A percentile compares a stretch with the other conserved stretches of the same genome.
Evolutionary conservation across 2,888 invertebrate species (phyloP).

Genomic region (Amphipoea lucens): DNA sequence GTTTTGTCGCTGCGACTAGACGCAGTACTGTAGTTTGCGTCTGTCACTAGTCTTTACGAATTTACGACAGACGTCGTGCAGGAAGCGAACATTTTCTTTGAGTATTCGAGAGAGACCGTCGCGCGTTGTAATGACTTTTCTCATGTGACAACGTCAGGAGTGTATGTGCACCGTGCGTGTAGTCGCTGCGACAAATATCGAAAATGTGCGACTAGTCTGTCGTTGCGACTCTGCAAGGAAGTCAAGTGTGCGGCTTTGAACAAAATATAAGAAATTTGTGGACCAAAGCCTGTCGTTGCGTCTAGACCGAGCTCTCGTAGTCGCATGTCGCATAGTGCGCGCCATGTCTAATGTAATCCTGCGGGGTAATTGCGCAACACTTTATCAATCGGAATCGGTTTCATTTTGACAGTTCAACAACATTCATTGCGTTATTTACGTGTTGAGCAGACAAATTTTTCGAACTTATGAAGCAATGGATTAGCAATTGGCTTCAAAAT

Average conservation of each 20-base stretch:
- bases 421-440: no score
- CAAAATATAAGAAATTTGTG: neutral
- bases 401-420: no score
- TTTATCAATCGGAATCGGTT: no score
- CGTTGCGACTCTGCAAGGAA: neutral
- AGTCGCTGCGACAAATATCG: neutral
- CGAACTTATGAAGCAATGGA: no score
- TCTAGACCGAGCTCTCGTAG: neutral
- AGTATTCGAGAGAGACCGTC: neutral
- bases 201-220: neutral
- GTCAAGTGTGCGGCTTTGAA: neutral
- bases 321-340: neutral
- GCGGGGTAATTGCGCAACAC: no score
- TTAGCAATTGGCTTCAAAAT: no score
- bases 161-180: neutral
- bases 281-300: neutral
- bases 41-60: neutral
- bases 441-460: no score
- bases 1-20: neutral
- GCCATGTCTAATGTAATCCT: neutral
- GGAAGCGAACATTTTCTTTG: neutral
- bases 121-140: neutral
- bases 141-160: neutral
- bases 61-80: neutral
- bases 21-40: neutral